phyloP scores from a whole-genome alignment of 1,140 invertebrate genomes.

The Tetragnatha versicolor region DNA sequence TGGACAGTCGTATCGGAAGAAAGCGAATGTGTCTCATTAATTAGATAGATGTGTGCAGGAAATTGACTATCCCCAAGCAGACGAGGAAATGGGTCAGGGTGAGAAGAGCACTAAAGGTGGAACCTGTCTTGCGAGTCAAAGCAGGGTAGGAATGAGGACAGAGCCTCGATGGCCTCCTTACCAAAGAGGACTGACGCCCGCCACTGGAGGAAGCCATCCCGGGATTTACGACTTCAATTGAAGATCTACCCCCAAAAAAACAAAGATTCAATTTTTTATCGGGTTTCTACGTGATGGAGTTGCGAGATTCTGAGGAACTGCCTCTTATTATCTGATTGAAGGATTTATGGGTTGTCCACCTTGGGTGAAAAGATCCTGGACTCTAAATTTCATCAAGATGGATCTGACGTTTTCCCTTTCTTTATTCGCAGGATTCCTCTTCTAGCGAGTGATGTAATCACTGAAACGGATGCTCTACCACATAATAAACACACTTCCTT shows the following conservation, averaged over 20 bases:
- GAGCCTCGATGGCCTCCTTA: conserved; percentile 39
- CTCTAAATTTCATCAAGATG: conserved; percentile 12
- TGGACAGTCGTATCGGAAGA: neutral
- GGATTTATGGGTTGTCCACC: too few species aligned
- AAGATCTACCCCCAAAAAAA: too few species aligned
- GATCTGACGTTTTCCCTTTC: conserved; percentile 1
- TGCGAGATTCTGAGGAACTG: too few species aligned
- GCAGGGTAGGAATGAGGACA: conserved; percentile 49
- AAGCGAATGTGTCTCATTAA: neutral
- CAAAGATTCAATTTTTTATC: conserved; percentile 27
- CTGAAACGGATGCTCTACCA: neutral
- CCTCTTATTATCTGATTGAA: too few species aligned
- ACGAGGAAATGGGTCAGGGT: conserved; percentile 48
- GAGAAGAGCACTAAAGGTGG: conserved; percentile 41
- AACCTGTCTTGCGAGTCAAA: conserved; percentile 51
- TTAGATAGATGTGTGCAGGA: neutral
- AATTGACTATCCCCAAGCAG: conserved; percentile 14
- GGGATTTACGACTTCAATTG: too few species aligned
- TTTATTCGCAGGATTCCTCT: neutral
- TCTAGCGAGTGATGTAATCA: neutral
- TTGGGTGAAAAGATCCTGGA: conserved; percentile 26
- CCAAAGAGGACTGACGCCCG: conserved; percentile 21
- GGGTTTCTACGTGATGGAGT: too few species aligned
- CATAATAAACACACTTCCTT: neutral
- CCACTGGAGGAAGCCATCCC: too few species aligned